A percentile compares a stretch with the other conserved stretches of the same genome.
phyloP scores from a whole-genome alignment of 2,888 invertebrate genomes.

The Oscheius myriophilus region DNA sequence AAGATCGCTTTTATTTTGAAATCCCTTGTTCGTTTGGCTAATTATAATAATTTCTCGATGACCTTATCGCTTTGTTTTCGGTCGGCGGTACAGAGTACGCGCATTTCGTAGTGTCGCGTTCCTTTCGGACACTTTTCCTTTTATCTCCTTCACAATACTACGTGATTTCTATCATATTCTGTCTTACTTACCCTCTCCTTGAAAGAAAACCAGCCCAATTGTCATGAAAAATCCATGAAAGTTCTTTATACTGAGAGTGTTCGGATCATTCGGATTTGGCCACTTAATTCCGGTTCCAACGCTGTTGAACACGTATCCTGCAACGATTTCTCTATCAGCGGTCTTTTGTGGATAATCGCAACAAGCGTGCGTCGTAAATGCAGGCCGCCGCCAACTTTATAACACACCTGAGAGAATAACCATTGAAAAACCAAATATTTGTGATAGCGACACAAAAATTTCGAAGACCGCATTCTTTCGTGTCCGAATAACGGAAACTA shows the following conservation, averaged over 20 bases:
- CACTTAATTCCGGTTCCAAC: slow-evolving; percentile 38
- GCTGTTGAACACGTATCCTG: slow-evolving; percentile 47
- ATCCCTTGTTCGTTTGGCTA: too few relatives aligned
- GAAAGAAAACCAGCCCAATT: slow-evolving; percentile 57
- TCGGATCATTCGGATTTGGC: slow-evolving; percentile 28
- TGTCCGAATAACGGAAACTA: background rate
- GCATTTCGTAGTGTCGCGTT: too few relatives aligned
- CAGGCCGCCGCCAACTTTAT: background rate
- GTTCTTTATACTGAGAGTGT: slow-evolving; percentile 28
- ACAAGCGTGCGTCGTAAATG: too few relatives aligned
- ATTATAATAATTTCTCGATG: too few relatives aligned
- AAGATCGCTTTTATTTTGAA: too few relatives aligned
- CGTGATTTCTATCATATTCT: background rate
- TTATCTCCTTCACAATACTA: background rate
- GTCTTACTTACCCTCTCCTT: slow-evolving; percentile 61
- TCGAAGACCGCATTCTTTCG: slow-evolving; percentile 34
- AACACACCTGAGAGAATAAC: slow-evolving; percentile 46
- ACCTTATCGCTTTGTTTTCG: too few relatives aligned
- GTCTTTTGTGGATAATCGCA: background rate
- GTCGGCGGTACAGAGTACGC: slow-evolving; percentile 6
- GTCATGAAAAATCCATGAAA: slow-evolving; percentile 56
- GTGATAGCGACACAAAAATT: slow-evolving; percentile 41
- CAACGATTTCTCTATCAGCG: slow-evolving; percentile 7
- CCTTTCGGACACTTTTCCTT: too few relatives aligned
- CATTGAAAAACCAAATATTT: slow-evolving; percentile 50